These are phyloP conservation scores for Cordylochernes scorpioides DNA, from an alignment of 2,888 invertebrate species.

Conservation along the genomic window DNA sequence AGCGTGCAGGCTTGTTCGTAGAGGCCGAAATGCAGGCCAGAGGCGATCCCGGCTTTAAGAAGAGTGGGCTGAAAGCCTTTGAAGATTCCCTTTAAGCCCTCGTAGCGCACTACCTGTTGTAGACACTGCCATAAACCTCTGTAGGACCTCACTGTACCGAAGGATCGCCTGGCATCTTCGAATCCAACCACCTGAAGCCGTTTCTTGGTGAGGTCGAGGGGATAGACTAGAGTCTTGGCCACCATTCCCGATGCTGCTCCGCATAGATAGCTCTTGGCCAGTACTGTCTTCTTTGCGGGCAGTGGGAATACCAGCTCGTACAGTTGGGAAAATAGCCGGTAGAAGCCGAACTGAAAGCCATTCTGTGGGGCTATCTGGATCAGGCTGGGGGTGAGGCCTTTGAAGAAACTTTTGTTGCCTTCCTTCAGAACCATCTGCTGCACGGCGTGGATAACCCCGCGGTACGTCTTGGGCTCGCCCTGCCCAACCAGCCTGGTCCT, in stretches of 20 bases:
- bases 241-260: constrained; percentile 47
- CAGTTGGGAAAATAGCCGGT: constrained; percentile 42
- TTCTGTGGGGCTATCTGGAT: constrained; percentile 67
- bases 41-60: constrained; percentile 54
- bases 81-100: constrained; percentile 34
- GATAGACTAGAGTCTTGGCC: constrained; percentile 58
- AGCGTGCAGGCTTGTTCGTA: too few relatives aligned
- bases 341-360: constrained; percentile 70
- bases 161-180: constrained; percentile 33
- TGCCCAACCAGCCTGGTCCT: constrained; percentile 79
- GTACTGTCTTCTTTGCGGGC: too few relatives aligned
- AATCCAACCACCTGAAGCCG: constrained; percentile 71
- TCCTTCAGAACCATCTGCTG: constrained; percentile 24
- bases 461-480: constrained; percentile 34
- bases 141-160: constrained; percentile 28
- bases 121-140: constrained; percentile 12
- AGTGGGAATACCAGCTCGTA: too few relatives aligned
- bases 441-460: constrained; percentile 33
- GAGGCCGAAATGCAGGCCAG: constrained; percentile 59
- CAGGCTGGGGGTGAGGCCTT: constrained; percentile 55
- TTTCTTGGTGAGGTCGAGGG: constrained; percentile 65
- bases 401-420: constrained; percentile 34
- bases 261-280: too few relatives aligned
- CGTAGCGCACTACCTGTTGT: constrained; percentile 33
- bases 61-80: constrained; percentile 68